Percentiles rank a stretch among this genome's conserved stretches.
Evolutionary conservation across 2,113 vertebrate species (phyloP).

Genomic region (Garra rufa): DNA sequence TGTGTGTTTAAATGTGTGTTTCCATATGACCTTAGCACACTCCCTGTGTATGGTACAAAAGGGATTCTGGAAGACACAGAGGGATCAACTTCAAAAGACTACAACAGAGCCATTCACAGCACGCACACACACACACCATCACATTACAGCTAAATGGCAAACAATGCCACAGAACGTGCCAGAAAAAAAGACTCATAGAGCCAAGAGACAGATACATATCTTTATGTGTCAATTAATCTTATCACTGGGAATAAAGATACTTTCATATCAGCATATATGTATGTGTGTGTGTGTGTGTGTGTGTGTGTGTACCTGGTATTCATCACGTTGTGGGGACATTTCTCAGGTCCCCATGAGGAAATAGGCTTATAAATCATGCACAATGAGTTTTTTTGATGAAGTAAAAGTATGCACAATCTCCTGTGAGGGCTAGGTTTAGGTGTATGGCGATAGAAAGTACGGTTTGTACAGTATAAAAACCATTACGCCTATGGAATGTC

Average conservation of each 20-base stretch:
- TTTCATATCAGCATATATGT: not conserved
- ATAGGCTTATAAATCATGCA: too few species aligned
- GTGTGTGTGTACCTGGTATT: too few species aligned
- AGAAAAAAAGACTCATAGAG: not conserved
- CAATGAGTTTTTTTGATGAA: too few species aligned
- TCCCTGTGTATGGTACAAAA: not conserved
- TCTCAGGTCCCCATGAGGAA: too few species aligned
- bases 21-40: not conserved
- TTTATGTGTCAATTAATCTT: not conserved
- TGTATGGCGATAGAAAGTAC: too few species aligned
- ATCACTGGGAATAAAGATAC: not conserved
- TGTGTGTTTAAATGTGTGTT: not conserved
- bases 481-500: too few species aligned
- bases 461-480: too few species aligned
- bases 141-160: not conserved
- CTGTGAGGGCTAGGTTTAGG: too few species aligned
- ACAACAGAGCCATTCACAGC: not conserved
- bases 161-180: not conserved
- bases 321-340: too few species aligned
- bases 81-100: not conserved
- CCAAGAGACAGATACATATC: not conserved
- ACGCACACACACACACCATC: not conserved
- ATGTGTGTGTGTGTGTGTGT: not conserved
- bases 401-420: too few species aligned
- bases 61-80: not conserved